A percentile compares a stretch with the other conserved stretches of the same genome.
Conservation (phyloP, 2,113 vertebrate species). For the Columbina picui region DNA sequence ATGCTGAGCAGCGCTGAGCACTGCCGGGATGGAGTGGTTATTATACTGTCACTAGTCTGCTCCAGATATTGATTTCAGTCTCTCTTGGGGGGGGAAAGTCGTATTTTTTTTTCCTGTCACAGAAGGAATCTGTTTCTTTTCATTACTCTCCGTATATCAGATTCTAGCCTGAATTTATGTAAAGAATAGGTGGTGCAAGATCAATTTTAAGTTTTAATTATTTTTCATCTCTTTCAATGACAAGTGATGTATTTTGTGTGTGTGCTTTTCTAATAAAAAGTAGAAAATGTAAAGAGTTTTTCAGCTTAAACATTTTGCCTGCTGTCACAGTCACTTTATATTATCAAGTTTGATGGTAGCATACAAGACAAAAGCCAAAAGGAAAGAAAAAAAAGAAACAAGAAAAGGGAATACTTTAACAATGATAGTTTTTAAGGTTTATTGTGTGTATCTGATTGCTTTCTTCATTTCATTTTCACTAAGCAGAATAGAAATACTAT, state of each 20-base stretch:
- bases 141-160: slow-evolving; percentile 35
- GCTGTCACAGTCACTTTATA: slow-evolving; percentile 58
- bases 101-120: background rate
- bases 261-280: slow-evolving; percentile 65
- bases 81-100: background rate
- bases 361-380: background rate
- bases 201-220: slow-evolving; percentile 74
- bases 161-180: background rate
- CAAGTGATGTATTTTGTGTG: background rate
- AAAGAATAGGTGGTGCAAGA: slow-evolving; percentile 58
- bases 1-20: background rate
- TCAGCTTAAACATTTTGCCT: slow-evolving; percentile 48
- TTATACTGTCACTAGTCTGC: background rate
- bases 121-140: slow-evolving; percentile 55
- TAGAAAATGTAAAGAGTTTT: slow-evolving; percentile 56
- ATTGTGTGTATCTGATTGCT: slow-evolving; percentile 16
- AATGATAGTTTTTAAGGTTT: slow-evolving; percentile 21
- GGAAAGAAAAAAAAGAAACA: background rate
- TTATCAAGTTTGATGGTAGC: slow-evolving; percentile 47
- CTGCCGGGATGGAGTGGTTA: background rate
- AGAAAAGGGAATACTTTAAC: background rate
- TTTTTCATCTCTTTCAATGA: slow-evolving; percentile 62
- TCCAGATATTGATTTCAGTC: slow-evolving; percentile 28
- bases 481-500: slow-evolving; percentile 8
- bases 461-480: slow-evolving; percentile 47